Evolutionary conservation across 2,113 vertebrate species (phyloP), one percentile per base, ranked within the genome.

Genomic region (Halcyon malimbica): DNA sequence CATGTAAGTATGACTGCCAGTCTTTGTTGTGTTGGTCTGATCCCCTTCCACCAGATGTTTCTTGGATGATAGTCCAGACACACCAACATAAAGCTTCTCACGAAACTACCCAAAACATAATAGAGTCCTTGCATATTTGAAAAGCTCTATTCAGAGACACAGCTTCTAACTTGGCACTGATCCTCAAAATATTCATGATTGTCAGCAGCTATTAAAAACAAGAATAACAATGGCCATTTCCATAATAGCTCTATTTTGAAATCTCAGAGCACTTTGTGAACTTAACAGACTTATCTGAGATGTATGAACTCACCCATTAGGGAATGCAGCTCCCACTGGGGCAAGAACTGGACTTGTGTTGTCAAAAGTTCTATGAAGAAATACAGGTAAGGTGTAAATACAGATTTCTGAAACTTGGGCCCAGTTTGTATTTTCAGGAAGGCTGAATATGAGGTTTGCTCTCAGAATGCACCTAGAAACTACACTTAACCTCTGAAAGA

Each of bases 141-240:
- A 87, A 90, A 94, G 48, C 23, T 93, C 80, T 89, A 25, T 90
- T 90, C 86, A 92, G 68, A 93, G 80, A 77, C 89, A 89, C 79
- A 89, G 89, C 80, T 94, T 92, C 95, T 89, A 89, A 77, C 68
- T 92, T 93, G 93, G 90, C 59, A 74, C 17, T 73, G 62, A 41
- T 24, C 53, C 70, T 93, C 54, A 44, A 87, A 79, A 93, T 94
- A 76, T 82, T 85, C 13, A 28, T 50, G 83, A 71, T 35, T 94
- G 78, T 96, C 95, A 94, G 37, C 87, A 94, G 74, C 37, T 88
- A 87, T 73, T 95, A 92, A 88, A 96, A 87, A 23, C 33, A 87
- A 87, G 67, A 95, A 80, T 76, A 85, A 94, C 65, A 96, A 90
- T 63, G 37, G 50, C 41, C 78, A 73, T 93, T 94, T 87, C 59